Evolutionary conservation across 2,888 invertebrate species (phyloP).

Genomic region (Protophormia terraenovae): DNA sequence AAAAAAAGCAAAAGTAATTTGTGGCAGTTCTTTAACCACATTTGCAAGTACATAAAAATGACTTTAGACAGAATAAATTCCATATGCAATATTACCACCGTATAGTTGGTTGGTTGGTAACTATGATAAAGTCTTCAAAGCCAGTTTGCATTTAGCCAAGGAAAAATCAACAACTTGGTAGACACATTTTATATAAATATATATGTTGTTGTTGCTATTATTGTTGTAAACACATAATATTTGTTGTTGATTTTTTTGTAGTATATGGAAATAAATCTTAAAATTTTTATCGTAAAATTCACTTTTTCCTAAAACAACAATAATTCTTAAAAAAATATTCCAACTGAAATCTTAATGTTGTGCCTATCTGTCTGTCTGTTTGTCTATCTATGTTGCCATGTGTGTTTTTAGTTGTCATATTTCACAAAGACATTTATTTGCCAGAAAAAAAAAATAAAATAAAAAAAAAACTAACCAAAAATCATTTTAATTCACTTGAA

Average conservation of each 20-base stretch:
- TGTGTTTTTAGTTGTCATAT: slow-evolving; percentile 59
- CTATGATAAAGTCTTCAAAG: slow-evolving; percentile 58
- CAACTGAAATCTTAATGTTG: slow-evolving; percentile 54
- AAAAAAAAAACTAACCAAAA: slow-evolving; percentile 14
- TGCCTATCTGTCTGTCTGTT: slow-evolving; percentile 17
- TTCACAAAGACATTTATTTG: slow-evolving; percentile 61
- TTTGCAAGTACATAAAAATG: slow-evolving; percentile 7
- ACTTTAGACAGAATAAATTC: slow-evolving; percentile 28
- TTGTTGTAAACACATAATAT: neutral
- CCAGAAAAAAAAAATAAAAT: slow-evolving; percentile 1
- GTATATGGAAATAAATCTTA: slow-evolving; percentile 63
- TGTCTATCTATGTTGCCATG: slow-evolving; percentile 34
- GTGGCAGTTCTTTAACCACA: slow-evolving; percentile 56
- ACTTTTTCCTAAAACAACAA: slow-evolving; percentile 69
- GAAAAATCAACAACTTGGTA: slow-evolving; percentile 14
- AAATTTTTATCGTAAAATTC: slow-evolving; percentile 68
- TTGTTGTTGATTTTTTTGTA: neutral
- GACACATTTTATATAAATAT: neutral
- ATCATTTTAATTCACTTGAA: slow-evolving; percentile 4
- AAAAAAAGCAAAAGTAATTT: slow-evolving; percentile 64
- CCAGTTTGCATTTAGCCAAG: slow-evolving; percentile 17
- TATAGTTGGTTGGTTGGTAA: neutral
- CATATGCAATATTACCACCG: slow-evolving; percentile 24
- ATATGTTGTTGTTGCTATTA: neutral
- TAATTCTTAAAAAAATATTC: slow-evolving; percentile 67